Evolutionary conservation across 2,797 vertebrate genomes (phyloP).

Genomic region (Dendrocincla tyrannina): DNA sequence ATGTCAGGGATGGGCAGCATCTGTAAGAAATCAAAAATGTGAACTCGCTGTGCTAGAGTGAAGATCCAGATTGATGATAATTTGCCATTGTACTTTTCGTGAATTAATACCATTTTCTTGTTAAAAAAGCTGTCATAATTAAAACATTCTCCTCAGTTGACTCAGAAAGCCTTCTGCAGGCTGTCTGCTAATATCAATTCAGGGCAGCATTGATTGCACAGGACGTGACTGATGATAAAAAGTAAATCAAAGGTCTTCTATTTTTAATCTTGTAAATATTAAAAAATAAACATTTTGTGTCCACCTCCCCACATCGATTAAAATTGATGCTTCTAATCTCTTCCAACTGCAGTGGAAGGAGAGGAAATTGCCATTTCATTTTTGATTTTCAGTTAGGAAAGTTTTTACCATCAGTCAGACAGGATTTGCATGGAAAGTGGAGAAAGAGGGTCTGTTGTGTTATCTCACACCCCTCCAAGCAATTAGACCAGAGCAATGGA

Average conservation of each 20-base stretch:
- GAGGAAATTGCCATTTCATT: neutral
- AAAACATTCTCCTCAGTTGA: neutral
- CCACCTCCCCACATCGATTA: neutral
- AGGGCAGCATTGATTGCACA: neutral
- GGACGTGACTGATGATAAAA: neutral
- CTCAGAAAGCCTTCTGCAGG: neutral
- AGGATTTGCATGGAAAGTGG: neutral
- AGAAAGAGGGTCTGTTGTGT: neutral
- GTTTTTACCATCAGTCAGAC: neutral
- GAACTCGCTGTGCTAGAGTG: neutral
- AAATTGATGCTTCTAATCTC: neutral
- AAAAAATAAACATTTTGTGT: slow-evolving; percentile 2
- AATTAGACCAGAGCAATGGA: neutral
- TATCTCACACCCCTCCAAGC: neutral
- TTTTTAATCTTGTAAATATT: slow-evolving; percentile 7
- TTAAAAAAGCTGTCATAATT: neutral
- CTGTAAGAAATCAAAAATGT: neutral
- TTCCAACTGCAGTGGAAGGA: neutral
- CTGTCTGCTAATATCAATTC: neutral
- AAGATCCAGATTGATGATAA: neutral
- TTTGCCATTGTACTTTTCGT: neutral
- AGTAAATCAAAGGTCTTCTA: neutral
- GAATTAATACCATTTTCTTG: neutral
- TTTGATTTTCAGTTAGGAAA: neutral
- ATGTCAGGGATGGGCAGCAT: neutral